A percentile compares a stretch with the other conserved stretches of the same genome.
Evolutionary conservation across 1,140 invertebrate genomes (phyloP).

Genomic region (Drosophila santomea): DNA sequence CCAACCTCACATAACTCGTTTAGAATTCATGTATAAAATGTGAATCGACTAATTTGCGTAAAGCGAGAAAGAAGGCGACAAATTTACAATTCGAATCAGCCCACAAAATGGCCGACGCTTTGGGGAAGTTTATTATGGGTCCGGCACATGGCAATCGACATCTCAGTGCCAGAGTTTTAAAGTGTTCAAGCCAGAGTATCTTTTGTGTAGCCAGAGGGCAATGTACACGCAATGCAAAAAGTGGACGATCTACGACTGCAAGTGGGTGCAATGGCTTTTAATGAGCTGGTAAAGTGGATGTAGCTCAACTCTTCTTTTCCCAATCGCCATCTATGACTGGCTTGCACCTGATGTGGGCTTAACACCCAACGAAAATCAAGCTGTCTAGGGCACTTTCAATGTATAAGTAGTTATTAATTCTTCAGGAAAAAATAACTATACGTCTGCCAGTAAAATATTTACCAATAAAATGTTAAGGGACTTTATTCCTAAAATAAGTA

Average conservation of each 20-base stretch:
- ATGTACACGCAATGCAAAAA: conserved; percentile 65
- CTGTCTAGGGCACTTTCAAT: not conserved
- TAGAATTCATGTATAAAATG: conserved; percentile 71
- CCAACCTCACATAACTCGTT: conserved; percentile 62
- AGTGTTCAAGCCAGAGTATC: conserved; percentile 5
- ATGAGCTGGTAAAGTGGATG: conserved; percentile 70
- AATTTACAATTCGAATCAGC: conserved; percentile 72
- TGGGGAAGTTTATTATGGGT: conserved; percentile 23
- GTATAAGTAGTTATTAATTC: too few species aligned
- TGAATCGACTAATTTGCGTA: conserved; percentile 68
- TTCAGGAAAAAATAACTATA: too few species aligned
- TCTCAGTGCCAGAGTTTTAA: conserved; percentile 5
- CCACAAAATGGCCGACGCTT: conserved; percentile 70
- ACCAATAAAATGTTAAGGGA: too few species aligned
- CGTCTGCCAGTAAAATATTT: too few species aligned
- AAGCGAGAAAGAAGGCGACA: conserved; percentile 44
- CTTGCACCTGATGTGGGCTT: conserved; percentile 37
- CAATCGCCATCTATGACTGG: conserved; percentile 28
- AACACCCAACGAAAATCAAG: conserved; percentile 3
- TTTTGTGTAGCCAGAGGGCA: conserved; percentile 44
- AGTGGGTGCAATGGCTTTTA: conserved; percentile 78
- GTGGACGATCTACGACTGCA: conserved; percentile 13
- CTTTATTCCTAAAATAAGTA: too few species aligned
- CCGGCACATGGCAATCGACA: conserved; percentile 24
- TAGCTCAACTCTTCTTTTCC: conserved; percentile 14